Base-by-base conservation (phyloP, 1,140 invertebrate species). In the Pseudomyrmex gracilis region DNA sequence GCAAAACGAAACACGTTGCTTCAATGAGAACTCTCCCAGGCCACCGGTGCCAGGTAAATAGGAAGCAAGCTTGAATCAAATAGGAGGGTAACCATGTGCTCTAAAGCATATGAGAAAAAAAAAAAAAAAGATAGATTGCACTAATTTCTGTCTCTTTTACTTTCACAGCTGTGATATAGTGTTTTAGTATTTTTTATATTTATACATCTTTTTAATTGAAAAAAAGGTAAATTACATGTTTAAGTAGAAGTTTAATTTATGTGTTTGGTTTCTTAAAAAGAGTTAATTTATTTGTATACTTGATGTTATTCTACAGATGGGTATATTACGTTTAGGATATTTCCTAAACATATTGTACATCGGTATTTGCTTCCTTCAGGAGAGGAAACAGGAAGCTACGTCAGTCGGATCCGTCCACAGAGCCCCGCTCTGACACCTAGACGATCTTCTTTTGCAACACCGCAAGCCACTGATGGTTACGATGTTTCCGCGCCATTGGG, bases 1-100 rank as follows among this genome's bases (percentile, higher is more conserved):
- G 90, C 93, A 93, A 83, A 93, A 90, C 87, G 93, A 94, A 94
- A 91, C 91, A 85, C 93, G 93, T 87, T 93, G 92, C 90, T 95
- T 95, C 93, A 94, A 95, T 92, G 94, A 95, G 88, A 95, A 95
- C 89, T 94, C 94, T 92, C 95, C 94, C 76, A 93, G 95, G 90
- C 95, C 95, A 85, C 95, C 95, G 78, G 94, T 95, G 87, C 94
- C 94, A 92, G 94, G 94, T 94, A 91, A 92, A 85, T 85, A 49
- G 43, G 43, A 85, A 71, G 34, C 53, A 64, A 17, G 22, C 43
- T 78, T 60, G 15, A 49, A 68, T 84, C 64, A 76, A 77, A 80
- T 15, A 49, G 10, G 12, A 70, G 13, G 17, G 13, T 12, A 20
- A 55, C 12, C 20, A 13, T 1, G 4, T 17, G 7, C 1, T 34